Conservation (phyloP, 1,140 invertebrate species). For the Subanguina moxae region DNA sequence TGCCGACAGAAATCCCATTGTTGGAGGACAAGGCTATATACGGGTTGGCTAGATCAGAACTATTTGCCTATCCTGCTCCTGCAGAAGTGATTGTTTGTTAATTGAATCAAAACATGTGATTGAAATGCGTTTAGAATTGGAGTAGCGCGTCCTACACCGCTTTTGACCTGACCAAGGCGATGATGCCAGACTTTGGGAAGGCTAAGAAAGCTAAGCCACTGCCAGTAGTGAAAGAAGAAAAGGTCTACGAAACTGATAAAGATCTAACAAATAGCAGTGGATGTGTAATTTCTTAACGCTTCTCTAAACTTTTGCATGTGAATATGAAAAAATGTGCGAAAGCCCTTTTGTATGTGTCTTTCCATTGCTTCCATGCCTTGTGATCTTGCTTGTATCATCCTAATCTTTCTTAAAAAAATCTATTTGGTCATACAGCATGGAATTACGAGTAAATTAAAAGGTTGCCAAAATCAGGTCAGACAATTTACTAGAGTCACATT, state of each 20-base stretch:
- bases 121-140: conserved; percentile 64
- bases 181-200: conserved; percentile 49
- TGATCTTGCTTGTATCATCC: not conserved
- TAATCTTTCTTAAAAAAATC: not conserved
- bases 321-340: no score
- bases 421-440: not conserved
- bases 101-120: not conserved
- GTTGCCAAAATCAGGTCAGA: no score
- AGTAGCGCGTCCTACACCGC: conserved; percentile 64
- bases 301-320: not conserved
- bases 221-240: conserved; percentile 69
- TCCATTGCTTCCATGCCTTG: not conserved
- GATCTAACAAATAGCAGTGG: conserved; percentile 69
- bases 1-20: conserved; percentile 66
- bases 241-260: conserved; percentile 65
- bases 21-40: conserved; percentile 70
- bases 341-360: not conserved
- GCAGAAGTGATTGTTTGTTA: conserved; percentile 25
- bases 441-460: no score
- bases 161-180: conserved; percentile 64
- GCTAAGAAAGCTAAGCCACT: conserved; percentile 63
- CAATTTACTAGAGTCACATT: no score
- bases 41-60: conserved; percentile 69
- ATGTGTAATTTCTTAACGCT: conserved; percentile 63
- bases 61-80: conserved; percentile 64